A percentile compares a stretch with the other conserved stretches of the same genome.
These are phyloP conservation scores for Diarsia rubi DNA, from an alignment of 2,888 invertebrate genomes.

Conservation along the genomic window DNA sequence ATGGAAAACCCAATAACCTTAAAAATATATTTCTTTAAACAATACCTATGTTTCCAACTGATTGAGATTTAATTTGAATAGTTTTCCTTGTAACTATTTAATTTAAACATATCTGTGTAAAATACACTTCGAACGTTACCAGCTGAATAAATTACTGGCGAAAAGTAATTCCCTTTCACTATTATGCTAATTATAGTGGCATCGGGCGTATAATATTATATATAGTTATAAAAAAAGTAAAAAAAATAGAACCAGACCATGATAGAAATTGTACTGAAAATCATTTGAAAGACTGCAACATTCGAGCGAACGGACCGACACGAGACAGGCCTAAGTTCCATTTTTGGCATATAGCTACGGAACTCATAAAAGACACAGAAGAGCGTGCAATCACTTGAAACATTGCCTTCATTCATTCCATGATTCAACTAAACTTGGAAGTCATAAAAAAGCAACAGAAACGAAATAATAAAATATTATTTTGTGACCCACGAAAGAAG, in stretches of 20 bases:
- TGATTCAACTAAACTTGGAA: not conserved
- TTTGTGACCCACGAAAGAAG: conserved; percentile 22
- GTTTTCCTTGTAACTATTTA: no score
- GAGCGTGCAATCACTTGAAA: not conserved
- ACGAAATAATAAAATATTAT: conserved; percentile 25
- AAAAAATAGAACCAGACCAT: not conserved
- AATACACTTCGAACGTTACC: not conserved
- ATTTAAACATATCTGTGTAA: no score
- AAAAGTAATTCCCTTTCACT: not conserved
- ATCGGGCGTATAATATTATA: not conserved
- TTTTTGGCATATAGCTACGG: not conserved
- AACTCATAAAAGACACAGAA: not conserved
- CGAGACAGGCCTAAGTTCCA: not conserved
- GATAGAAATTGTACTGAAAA: not conserved
- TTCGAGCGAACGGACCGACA: not conserved
- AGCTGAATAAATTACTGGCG: not conserved
- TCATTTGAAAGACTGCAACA: not conserved
- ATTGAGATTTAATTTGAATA: no score
- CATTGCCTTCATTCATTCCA: not conserved
- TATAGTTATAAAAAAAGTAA: no score
- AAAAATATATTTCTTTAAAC: no score
- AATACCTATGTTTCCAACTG: no score
- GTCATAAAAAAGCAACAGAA: conserved; percentile 7
- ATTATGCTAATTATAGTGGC: not conserved
- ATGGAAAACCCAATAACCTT: not conserved